A percentile compares a stretch with the other conserved stretches of the same genome.
phyloP scores from a whole-genome alignment of 2,113 vertebrate species.

The Melanocharis versteri region DNA sequence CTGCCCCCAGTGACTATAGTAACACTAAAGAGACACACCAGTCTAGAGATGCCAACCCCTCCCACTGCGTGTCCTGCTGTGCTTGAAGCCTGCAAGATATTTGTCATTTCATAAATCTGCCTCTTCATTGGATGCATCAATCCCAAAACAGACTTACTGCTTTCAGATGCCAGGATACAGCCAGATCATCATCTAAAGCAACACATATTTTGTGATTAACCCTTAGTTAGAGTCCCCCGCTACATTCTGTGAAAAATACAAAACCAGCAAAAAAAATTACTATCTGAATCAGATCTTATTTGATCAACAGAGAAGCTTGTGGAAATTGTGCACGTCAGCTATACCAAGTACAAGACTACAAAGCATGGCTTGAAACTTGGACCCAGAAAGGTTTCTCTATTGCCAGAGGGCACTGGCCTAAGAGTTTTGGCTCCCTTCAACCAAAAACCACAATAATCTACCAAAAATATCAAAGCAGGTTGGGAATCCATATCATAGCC shows the following conservation, averaged over 20 bases:
- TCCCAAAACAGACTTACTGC: background rate
- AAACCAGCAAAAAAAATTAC: background rate
- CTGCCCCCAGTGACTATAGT: background rate
- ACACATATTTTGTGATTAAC: background rate
- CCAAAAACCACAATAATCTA: background rate
- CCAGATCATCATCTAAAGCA: background rate
- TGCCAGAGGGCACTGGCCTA: background rate
- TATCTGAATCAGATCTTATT: background rate
- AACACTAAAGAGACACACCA: background rate
- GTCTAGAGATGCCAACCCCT: background rate
- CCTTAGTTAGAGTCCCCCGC: background rate
- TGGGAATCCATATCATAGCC: background rate
- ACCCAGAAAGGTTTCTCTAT: background rate
- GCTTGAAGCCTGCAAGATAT: background rate
- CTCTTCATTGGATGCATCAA: background rate
- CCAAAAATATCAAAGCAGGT: background rate
- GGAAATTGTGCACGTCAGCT: background rate
- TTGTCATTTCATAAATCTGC: background rate
- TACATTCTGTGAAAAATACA: background rate
- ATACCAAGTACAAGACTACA: background rate
- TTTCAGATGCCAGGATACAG: background rate
- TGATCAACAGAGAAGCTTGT: background rate
- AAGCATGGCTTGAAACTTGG: background rate
- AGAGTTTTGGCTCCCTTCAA: background rate
- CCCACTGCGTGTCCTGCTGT: fast-evolving